Base-by-base conservation (phyloP, 37 sponge, comb jelly and placozoan genomes). In the Lycopodina hypogea region DNA sequence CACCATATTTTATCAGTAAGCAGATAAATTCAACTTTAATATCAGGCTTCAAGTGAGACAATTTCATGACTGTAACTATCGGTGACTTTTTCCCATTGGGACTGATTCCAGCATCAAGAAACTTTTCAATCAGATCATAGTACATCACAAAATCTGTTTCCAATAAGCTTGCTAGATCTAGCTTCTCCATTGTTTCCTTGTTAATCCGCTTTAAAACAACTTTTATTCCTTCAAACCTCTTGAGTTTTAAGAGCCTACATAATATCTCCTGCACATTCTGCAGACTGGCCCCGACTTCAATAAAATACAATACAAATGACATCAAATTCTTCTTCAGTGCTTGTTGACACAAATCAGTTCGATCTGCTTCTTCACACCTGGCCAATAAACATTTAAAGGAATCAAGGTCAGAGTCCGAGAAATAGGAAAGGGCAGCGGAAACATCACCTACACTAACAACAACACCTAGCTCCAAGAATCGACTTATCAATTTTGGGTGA, bases 1-100 rank as follows among this genome's bases (percentile, higher is more conserved):
- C 79, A 0, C 87, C 87, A 21, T 34, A 40, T 40, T 63, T 36
- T 4, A 87, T 53, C 33, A 87, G 72, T 0, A 80, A 7, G 71
- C 75, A 74, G n/a, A 67, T 1, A 37, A 83, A 71, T 15, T 72
- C 50, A 22, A 53, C 34, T 12, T 56, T 19, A 52, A 59, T 59
- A 21, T 26, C n/a, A 3, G 28, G 21, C 2, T 22, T 28, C 22
- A 68, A 19, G 51, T 68, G 4, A 2, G 32, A 15, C 65, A 56
- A 24, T 8, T 50, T 30, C 37, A 70, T 22, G 26, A 72, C 42
- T 40, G 41, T 61, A 23, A 41, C 61, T 17, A 87, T 33, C 1
- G 73, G 79, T 36, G 41, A 34, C 56, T 72, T 52, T 3, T 67
- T 70, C 34, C 66, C 85, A 38, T 30, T 36, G 0, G 75, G 76